Evolutionary conservation across 2,797 vertebrate species (phyloP), one percentile per base, ranked within the genome.

Genomic region (Cichlasoma orientale): DNA sequence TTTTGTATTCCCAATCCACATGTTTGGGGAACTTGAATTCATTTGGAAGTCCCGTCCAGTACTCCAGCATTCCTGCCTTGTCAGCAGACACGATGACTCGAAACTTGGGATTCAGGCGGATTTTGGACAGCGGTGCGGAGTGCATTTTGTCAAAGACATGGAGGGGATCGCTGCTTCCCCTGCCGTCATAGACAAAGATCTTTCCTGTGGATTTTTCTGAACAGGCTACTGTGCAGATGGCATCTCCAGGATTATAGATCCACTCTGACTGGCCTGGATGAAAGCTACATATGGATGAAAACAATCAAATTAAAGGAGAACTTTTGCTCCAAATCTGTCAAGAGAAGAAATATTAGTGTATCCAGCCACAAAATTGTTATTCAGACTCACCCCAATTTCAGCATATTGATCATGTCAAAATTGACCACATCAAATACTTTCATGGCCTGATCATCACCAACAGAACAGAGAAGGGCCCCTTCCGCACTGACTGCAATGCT

Each of bases 381-480:
- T 66, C 4, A 18, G 29, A 95, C 96, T 95, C 93, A 99, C 98
- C 97, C 97, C 88, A 99, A 92, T 90, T 97, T 99, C 80, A 99
- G 94, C 98, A 99, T 99, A 87, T 99, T 99, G 94, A 99, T 99
- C 98, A 99, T 99, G 93, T 99, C 98, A 82, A 99, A 99, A 94
- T 99, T 99, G 88, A 99, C 97, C 0, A 99, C 97, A 79, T 99
- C 98, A 90, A 99, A 99, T 1, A 99, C 97, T 87, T 99, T 99
- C 98, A 99, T 98, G 80, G 98, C 97, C 95, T 96, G 97, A 92
- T 99, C 98, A 53, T 99, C 98, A n/a, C 98, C 98, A 52, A 99
- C 97, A 5, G 98, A 97, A 88, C 97, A 99, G 82, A 97, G 92
- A 2, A 99, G 95, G 0, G 98, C 97, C 11, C 98, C 98, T 75